phyloP scores from a whole-genome alignment of 2,888 invertebrate species.

The Phortica okadai region DNA sequence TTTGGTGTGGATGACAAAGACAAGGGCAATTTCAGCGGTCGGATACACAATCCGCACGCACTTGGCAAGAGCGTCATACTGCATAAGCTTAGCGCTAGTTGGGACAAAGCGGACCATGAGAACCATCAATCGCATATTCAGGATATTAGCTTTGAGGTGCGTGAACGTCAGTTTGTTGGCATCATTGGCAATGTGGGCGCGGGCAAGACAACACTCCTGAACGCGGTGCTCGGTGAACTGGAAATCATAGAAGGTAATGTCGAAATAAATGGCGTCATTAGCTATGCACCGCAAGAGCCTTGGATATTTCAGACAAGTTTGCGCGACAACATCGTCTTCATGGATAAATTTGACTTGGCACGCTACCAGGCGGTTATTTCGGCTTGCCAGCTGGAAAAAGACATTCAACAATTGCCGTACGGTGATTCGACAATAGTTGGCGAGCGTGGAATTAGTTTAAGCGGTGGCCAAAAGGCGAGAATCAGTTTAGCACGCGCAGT shows the following conservation, averaged over 20 bases:
- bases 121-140: conserved; percentile 60
- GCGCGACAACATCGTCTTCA: conserved; percentile 95
- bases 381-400: conserved; percentile 81
- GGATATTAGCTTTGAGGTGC: conserved; percentile 77
- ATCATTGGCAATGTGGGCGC: conserved; percentile 86
- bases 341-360: conserved; percentile 81
- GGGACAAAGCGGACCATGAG: conserved; percentile 74
- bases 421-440: conserved; percentile 79
- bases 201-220: conserved; percentile 85
- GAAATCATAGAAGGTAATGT: conserved; percentile 80
- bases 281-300: conserved; percentile 89
- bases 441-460: conserved; percentile 83
- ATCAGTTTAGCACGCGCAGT: conserved; percentile 86
- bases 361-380: conserved; percentile 77
- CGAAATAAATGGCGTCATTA: conserved; percentile 80
- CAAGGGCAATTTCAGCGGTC: conserved; percentile 62
- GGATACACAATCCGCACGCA: conserved; percentile 61
- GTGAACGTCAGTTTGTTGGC: conserved; percentile 72
- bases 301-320: conserved; percentile 89
- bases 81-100: conserved; percentile 78
- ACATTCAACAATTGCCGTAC: conserved; percentile 80
- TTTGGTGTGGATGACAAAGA: conserved; percentile 59
- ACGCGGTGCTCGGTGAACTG: conserved; percentile 85
- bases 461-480: conserved; percentile 87
- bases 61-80: conserved; percentile 73